These are phyloP conservation scores for Myotis planiceps DNA, from an alignment of 2,797 vertebrate genomes.

Conservation along the genomic window DNA sequence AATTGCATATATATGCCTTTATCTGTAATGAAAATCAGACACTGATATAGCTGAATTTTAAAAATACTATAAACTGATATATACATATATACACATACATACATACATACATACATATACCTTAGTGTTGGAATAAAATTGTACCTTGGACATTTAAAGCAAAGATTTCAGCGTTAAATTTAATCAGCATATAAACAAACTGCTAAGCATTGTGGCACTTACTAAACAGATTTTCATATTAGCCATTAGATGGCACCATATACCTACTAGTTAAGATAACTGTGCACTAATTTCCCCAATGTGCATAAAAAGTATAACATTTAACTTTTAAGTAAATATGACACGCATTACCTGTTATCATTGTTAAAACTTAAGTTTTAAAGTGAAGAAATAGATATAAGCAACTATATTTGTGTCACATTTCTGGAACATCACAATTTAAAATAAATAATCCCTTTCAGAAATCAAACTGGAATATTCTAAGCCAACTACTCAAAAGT, in stretches of 20 bases:
- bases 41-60: neutral
- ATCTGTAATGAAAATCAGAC: conserved; percentile 7
- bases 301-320: neutral
- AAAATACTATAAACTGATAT: neutral
- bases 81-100: too few relatives aligned
- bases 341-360: neutral
- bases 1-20: neutral
- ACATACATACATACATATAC: neutral
- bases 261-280: conserved; percentile 24
- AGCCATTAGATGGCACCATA: conserved; percentile 81
- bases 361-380: conserved; percentile 30
- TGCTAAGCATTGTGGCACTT: neutral
- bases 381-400: neutral
- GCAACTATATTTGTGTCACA: neutral
- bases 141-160: neutral
- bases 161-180: neutral
- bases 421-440: conserved; percentile 26
- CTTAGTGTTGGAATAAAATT: conserved; percentile 12
- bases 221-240: conserved; percentile 44
- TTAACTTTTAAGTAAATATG: conserved; percentile 28
- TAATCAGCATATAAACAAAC: neutral
- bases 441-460: neutral
- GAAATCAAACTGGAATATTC: conserved; percentile 6
- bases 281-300: neutral
- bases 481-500: neutral